Percentiles rank a stretch among this genome's conserved stretches.
Evolutionary conservation across 2,888 invertebrate species (phyloP).

Genomic region (Chirona hameri): DNA sequence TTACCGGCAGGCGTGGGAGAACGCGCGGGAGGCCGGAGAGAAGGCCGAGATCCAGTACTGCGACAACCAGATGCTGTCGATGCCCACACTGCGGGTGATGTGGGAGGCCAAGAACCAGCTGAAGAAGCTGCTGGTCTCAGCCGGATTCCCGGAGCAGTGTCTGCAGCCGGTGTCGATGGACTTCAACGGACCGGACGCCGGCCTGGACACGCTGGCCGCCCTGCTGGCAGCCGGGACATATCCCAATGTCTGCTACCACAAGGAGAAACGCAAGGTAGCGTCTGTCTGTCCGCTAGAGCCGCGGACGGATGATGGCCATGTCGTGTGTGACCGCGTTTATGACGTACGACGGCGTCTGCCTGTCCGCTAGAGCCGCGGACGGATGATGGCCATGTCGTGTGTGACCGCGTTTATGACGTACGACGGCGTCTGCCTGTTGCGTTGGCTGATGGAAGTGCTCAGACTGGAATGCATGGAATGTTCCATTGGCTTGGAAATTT

Average conservation of each 20-base stretch:
- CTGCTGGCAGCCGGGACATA: conserved; percentile 88
- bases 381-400: too few relatives aligned
- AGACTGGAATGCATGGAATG: too few relatives aligned
- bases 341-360: too few relatives aligned
- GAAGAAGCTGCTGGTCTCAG: conserved; percentile 61
- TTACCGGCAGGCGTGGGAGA: conserved; percentile 58
- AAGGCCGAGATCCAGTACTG: conserved; percentile 77
- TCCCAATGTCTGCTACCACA: conserved; percentile 93
- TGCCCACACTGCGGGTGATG: conserved; percentile 84
- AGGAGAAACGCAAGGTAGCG: conserved; percentile 84
- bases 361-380: too few relatives aligned
- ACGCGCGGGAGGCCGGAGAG: conserved; percentile 53
- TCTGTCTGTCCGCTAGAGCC: background rate
- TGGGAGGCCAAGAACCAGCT: conserved; percentile 83
- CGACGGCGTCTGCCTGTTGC: too few relatives aligned
- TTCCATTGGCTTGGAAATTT: too few relatives aligned
- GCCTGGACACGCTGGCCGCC: conserved; percentile 76
- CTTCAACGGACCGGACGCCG: conserved; percentile 68
- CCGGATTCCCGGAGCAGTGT: conserved; percentile 88
- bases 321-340: too few relatives aligned
- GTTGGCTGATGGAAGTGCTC: too few relatives aligned
- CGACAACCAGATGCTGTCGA: conserved; percentile 82
- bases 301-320: background rate
- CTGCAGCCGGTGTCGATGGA: conserved; percentile 58
- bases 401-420: too few relatives aligned